Conservation (phyloP, 2,888 invertebrate genomes). For the Loripinus fragilis region DNA sequence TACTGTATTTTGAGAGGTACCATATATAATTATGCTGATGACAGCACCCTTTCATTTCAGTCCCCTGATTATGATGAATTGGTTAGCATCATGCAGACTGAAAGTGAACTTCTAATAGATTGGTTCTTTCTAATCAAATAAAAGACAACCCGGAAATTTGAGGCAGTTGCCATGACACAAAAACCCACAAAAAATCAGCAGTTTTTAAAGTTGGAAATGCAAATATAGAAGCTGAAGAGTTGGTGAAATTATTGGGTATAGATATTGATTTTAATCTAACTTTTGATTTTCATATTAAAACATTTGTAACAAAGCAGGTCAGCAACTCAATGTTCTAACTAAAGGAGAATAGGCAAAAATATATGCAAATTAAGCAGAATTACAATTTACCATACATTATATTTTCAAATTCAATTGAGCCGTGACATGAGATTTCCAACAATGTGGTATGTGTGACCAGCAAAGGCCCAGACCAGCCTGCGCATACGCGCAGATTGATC, state of each 20-base stretch:
- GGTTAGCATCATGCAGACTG: background rate
- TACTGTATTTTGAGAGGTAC: background rate
- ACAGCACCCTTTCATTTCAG: background rate
- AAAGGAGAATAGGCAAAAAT: background rate
- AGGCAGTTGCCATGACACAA: background rate
- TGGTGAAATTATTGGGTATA: background rate
- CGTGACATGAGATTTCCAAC: too few species aligned
- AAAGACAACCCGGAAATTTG: background rate
- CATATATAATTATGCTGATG: background rate
- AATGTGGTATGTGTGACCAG: too few species aligned
- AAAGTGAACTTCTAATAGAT: background rate
- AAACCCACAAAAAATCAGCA: background rate
- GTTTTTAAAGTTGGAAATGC: background rate
- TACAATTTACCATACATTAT: background rate
- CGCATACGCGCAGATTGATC: too few species aligned
- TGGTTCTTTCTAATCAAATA: background rate
- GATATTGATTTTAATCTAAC: background rate
- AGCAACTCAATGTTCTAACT: background rate
- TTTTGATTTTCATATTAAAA: background rate
- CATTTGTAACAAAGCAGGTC: background rate
- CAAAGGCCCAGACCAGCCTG: too few species aligned
- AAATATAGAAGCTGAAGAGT: background rate
- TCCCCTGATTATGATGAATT: background rate
- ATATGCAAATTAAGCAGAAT: background rate
- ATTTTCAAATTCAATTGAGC: too few species aligned